phyloP scores from a whole-genome alignment of 2,113 vertebrate genomes.

The Malurus melanocephalus region DNA sequence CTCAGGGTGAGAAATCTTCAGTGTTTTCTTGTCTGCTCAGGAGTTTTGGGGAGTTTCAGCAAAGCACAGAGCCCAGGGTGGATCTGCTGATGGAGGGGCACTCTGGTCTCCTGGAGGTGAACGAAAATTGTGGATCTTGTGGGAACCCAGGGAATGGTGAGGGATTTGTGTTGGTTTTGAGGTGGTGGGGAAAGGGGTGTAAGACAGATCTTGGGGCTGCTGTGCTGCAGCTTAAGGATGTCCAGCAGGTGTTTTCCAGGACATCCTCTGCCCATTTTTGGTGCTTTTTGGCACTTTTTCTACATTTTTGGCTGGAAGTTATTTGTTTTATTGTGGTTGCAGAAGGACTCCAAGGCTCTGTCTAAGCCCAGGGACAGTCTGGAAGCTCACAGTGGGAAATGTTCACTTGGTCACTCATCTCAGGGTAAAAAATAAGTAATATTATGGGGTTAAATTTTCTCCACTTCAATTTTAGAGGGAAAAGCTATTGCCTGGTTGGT shows the following conservation, averaged over 20 bases:
- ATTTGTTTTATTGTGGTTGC: rapidly evolving
- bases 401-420: neutral
- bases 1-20: neutral
- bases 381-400: neutral
- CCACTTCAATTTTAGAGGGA: neutral
- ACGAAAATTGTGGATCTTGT: neutral
- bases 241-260: neutral
- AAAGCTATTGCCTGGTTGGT: neutral
- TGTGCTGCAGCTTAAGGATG: neutral
- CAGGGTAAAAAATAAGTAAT: neutral
- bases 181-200: neutral
- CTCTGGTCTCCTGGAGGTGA: neutral
- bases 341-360: neutral
- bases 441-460: neutral
- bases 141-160: neutral
- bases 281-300: neutral
- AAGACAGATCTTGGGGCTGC: neutral
- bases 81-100: neutral
- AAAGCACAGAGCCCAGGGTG: neutral
- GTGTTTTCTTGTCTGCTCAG: neutral
- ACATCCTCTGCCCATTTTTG: neutral
- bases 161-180: neutral
- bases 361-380: neutral
- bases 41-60: neutral
- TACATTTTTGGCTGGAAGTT: neutral